Percentiles rank a stretch among this genome's conserved stretches.
phyloP scores from a whole-genome alignment of 2,797 vertebrate species.

The Gymnoscopelus braueri region DNA sequence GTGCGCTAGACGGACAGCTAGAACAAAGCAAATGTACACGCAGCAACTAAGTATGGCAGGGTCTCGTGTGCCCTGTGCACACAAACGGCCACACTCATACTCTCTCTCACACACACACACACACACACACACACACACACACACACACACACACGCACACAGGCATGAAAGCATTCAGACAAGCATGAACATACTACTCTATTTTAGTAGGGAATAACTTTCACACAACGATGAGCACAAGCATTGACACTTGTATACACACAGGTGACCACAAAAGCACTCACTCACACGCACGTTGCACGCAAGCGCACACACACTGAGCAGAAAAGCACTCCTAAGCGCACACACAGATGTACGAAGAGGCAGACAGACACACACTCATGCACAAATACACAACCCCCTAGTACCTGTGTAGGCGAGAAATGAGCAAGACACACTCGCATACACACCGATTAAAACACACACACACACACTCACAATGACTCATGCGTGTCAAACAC shows the following conservation, averaged over 20 bases:
- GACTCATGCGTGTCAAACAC: no score
- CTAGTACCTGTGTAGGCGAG: constrained; percentile 6
- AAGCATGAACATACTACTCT: constrained; percentile 18
- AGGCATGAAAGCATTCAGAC: not conserved
- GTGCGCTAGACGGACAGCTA: constrained; percentile 24
- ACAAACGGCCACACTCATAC: constrained; percentile 4
- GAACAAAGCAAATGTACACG: constrained; percentile 38
- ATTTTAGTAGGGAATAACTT: not conserved
- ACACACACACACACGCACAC: not conserved
- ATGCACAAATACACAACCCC: constrained; percentile 31
- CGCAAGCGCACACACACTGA: constrained; percentile 4
- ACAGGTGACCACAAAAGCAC: not conserved
- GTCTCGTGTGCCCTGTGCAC: not conserved
- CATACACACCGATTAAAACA: not conserved
- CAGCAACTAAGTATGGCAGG: constrained; percentile 33
- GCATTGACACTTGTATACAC: not conserved
- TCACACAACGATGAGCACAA: constrained; percentile 1
- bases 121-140: constrained; percentile 1
- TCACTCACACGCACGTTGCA: not conserved
- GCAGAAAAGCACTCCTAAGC: not conserved
- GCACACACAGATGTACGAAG: constrained; percentile 28
- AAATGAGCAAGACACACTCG: constrained; percentile 17
- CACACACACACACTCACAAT: not conserved
- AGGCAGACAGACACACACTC: constrained; percentile 10
- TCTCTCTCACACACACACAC: not conserved